These are phyloP conservation scores for Sander lucioperca DNA, from an alignment of 2,113 vertebrate species.

Conservation along the genomic window DNA sequence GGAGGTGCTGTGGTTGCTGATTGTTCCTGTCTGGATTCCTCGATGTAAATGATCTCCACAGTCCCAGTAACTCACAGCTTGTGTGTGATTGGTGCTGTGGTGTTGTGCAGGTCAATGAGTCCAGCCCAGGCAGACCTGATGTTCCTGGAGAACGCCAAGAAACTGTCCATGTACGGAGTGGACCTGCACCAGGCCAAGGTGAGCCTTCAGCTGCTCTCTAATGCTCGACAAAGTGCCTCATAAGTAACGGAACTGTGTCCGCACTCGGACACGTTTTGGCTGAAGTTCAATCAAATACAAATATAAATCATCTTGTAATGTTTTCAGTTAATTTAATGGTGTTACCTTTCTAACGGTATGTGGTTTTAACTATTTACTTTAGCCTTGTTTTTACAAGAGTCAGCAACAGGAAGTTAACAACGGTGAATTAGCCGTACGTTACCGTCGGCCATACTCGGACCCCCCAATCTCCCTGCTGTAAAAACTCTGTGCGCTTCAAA, in stretches of 20 bases:
- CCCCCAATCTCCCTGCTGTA: no score
- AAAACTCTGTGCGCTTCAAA: neutral
- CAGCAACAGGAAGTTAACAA: no score
- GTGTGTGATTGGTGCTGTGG: neutral
- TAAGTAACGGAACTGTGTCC: neutral
- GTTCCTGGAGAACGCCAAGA: conserved; percentile 99
- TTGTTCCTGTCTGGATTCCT: no score
- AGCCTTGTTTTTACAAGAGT: no score
- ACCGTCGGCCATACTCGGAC: no score
- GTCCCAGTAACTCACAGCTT: neutral
- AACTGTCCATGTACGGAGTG: conserved; percentile 97
- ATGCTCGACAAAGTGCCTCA: neutral
- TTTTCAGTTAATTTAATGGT: no score
- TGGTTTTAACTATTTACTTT: no score
- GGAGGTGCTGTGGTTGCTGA: neutral
- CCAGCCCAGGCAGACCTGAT: conserved; percentile 97
- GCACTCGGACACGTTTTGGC: no score
- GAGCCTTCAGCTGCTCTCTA: conserved; percentile 27
- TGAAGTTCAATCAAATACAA: no score
- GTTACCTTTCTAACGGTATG: no score
- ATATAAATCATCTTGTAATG: no score
- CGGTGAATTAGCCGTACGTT: no score
- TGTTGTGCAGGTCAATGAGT: conserved; percentile 90
- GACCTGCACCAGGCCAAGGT: conserved; percentile 99
- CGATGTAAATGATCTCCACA: neutral